Evolutionary conservation across 1,140 invertebrate genomes (phyloP).

Genomic region (Drosophila pallidifrons): DNA sequence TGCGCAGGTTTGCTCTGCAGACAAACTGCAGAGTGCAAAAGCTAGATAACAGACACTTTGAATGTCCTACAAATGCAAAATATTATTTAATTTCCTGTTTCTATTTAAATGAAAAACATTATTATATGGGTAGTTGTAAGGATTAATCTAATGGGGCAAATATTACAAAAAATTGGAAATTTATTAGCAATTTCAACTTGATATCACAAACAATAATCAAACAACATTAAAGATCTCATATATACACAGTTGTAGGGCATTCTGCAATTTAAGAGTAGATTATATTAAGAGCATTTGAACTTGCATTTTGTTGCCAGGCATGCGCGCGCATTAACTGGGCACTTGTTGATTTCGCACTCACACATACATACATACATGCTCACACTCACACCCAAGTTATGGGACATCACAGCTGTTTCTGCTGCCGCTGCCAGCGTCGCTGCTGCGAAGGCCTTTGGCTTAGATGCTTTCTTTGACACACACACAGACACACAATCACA

Average conservation of each 20-base stretch:
- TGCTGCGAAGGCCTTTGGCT: constrained; percentile 27
- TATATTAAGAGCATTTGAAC: constrained; percentile 27
- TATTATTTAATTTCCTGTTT: too few species aligned
- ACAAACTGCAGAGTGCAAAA: constrained; percentile 5
- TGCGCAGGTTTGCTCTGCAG: constrained; percentile 51
- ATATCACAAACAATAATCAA: background rate
- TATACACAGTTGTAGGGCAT: background rate
- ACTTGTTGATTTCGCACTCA: constrained; percentile 70
- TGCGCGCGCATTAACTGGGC: constrained; percentile 66
- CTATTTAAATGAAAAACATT: too few species aligned
- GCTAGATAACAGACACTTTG: background rate
- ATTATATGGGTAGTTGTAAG: background rate
- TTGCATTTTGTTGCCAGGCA: constrained; percentile 9
- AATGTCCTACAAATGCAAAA: background rate
- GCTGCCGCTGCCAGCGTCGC: constrained; percentile 31
- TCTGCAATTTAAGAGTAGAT: constrained; percentile 6
- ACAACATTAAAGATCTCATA: background rate
- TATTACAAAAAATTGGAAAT: background rate
- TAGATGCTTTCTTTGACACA: constrained; percentile 42
- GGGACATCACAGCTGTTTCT: constrained; percentile 55
- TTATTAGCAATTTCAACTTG: too few species aligned
- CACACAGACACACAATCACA: constrained; percentile 2
- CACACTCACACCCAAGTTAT: constrained; percentile 13
- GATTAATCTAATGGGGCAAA: too few species aligned
- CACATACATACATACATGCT: constrained; percentile 30